Conservation (phyloP, 2,113 vertebrate species). For the Hylia prasina region DNA sequence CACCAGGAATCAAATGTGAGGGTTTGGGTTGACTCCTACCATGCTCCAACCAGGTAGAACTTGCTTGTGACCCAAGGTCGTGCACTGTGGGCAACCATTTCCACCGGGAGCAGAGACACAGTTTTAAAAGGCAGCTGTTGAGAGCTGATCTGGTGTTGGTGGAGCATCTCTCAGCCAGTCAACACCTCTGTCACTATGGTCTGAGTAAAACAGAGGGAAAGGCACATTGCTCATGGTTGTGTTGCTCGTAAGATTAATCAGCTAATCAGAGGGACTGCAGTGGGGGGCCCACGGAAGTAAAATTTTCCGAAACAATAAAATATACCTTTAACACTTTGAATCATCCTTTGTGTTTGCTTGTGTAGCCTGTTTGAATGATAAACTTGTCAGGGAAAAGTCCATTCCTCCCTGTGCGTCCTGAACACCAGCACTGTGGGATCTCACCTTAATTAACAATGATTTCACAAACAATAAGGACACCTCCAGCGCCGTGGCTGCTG, state of each 20-base stretch:
- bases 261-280: neutral
- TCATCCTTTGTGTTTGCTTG: neutral
- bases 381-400: neutral
- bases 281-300: neutral
- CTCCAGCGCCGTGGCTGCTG: neutral
- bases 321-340: neutral
- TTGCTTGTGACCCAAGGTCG: fast-evolving
- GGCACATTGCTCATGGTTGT: neutral
- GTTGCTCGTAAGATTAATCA: neutral
- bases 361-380: neutral
- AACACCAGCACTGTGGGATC: neutral
- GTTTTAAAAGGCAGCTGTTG: neutral
- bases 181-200: neutral
- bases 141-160: neutral
- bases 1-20: fast-evolving
- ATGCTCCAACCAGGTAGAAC: neutral
- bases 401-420: neutral
- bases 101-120: neutral
- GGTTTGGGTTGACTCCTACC: neutral
- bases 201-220: neutral
- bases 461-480: neutral
- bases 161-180: neutral
- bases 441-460: constrained; percentile 1
- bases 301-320: neutral
- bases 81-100: neutral